Conservation (phyloP, 92 coral and sea anemone genomes). For the Actinernus sp. region DNA sequence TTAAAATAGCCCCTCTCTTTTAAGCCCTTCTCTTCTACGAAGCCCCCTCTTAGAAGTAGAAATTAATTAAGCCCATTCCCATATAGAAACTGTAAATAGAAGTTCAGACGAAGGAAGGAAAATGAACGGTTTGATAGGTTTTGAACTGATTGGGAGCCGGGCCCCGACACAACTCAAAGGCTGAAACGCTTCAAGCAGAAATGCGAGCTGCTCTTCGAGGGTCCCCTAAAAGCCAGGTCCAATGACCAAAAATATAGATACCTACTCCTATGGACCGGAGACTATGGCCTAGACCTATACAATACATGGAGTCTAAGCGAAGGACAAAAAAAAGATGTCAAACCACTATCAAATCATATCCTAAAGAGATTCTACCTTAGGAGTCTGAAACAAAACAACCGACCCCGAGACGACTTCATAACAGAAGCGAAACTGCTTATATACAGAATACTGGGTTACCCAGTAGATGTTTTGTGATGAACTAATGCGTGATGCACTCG, state of each 20-base stretch:
- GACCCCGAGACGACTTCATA: conserved; percentile 63
- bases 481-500: conserved; percentile 61
- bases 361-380: conserved; percentile 54
- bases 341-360: conserved; percentile 53
- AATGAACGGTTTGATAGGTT: conserved; percentile 71
- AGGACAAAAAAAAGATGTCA: conserved; percentile 45
- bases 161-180: conserved; percentile 66
- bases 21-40: no score
- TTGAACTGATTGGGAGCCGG: conserved; percentile 65
- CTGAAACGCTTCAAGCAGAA: no score
- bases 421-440: conserved; percentile 69
- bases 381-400: conserved; percentile 53
- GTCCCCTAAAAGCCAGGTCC: no score
- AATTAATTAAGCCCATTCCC: no score
- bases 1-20: no score
- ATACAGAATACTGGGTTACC: conserved; percentile 64
- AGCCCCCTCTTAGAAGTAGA: no score
- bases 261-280: conserved; percentile 53
- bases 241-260: conserved; percentile 43
- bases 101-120: no score
- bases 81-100: no score
- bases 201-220: no score
- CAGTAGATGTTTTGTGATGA: conserved; percentile 32
- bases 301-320: conserved; percentile 35
- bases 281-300: no score